Percentiles rank a stretch among this genome's conserved stretches.
Conservation (phyloP, 2,888 invertebrate species). For the Cataglyphis albicans region DNA sequence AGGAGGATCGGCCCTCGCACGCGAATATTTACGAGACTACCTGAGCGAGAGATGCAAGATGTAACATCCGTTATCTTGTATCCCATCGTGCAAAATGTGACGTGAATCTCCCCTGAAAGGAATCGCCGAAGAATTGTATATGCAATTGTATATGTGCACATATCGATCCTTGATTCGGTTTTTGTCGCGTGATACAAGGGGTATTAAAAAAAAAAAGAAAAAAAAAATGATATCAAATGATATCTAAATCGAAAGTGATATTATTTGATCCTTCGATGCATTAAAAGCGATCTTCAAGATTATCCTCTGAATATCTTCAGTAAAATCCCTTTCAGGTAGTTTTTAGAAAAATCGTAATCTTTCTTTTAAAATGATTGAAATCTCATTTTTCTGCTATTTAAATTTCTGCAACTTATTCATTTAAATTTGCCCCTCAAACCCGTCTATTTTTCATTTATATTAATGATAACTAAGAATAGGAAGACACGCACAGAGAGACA, state of each 20-base stretch:
- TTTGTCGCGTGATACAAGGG: background rate
- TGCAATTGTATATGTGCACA: no score
- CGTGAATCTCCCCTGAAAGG: background rate
- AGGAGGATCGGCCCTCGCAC: background rate
- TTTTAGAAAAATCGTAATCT: background rate
- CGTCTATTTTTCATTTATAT: background rate
- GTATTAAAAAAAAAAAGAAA: background rate
- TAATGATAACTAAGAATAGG: background rate
- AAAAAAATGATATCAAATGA: background rate
- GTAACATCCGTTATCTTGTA: background rate
- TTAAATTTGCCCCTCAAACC: background rate
- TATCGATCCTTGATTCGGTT: background rate
- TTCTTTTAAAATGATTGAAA: background rate
- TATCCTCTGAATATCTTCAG: background rate
- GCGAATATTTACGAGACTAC: conserved; percentile 32
- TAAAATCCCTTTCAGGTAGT: background rate
- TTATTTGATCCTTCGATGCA: background rate
- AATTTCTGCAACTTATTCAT: conserved; percentile 17
- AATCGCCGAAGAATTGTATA: background rate
- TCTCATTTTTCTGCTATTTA: background rate
- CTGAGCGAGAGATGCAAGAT: background rate
- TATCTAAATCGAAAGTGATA: background rate
- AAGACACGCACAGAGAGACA: background rate
- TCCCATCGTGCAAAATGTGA: background rate
- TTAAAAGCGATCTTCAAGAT: background rate